Evolutionary conservation across 2,888 invertebrate genomes (phyloP).

Genomic region (Pyrochroa serraticornis): DNA sequence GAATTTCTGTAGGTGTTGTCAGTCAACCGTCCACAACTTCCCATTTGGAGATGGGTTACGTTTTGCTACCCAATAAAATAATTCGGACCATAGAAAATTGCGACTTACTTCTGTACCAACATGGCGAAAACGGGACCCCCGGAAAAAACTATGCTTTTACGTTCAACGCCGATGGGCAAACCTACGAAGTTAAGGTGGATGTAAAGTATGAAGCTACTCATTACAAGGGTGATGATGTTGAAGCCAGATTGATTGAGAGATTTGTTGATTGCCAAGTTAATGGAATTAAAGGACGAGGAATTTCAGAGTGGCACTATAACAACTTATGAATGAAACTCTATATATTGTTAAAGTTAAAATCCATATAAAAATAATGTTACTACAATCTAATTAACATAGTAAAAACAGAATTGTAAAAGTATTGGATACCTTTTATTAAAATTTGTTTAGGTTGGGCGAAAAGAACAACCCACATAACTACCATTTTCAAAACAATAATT

Average conservation of each 20-base stretch:
- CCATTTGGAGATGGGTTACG: slow-evolving; percentile 69
- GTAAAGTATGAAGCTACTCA: slow-evolving; percentile 67
- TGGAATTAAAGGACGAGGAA: slow-evolving; percentile 70
- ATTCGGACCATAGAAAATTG: slow-evolving; percentile 66
- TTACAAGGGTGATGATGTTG: slow-evolving; percentile 71
- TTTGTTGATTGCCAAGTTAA: slow-evolving; percentile 64
- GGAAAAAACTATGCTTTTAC: slow-evolving; percentile 67
- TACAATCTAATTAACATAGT: background rate
- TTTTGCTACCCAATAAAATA: slow-evolving; percentile 59
- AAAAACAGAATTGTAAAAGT: slow-evolving; percentile 11
- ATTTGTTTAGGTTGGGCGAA: background rate
- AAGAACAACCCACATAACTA: slow-evolving; percentile 73
- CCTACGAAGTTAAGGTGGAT: slow-evolving; percentile 61
- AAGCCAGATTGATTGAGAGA: slow-evolving; percentile 71
- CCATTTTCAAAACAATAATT: slow-evolving; percentile 67
- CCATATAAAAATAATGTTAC: background rate
- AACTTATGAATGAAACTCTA: slow-evolving; percentile 45
- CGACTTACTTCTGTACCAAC: slow-evolving; percentile 69
- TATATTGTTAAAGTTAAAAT: background rate
- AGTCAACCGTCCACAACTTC: slow-evolving; percentile 75
- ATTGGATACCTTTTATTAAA: background rate
- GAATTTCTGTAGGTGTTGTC: slow-evolving; percentile 73
- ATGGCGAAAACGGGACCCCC: slow-evolving; percentile 73
- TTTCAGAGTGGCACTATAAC: slow-evolving; percentile 76
- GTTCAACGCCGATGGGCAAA: slow-evolving; percentile 63